These are phyloP conservation scores for Cyrtodaria siliqua DNA, from an alignment of 2,888 invertebrate species.

Conservation along the genomic window DNA sequence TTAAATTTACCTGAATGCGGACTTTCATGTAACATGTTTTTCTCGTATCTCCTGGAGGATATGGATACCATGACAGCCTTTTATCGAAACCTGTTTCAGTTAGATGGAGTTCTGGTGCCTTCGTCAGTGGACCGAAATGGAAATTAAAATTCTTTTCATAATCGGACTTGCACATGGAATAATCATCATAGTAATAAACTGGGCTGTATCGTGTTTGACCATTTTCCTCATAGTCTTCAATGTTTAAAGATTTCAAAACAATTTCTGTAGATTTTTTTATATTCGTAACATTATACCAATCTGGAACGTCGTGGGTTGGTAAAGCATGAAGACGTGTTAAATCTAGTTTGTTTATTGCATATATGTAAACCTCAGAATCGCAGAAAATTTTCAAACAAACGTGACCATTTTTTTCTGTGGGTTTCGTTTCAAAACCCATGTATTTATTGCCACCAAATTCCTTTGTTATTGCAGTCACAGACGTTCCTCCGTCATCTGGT, in stretches of 20 bases:
- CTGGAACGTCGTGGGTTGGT: conserved; percentile 8
- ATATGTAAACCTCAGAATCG: conserved; percentile 9
- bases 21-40: conserved; percentile 11
- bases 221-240: too few relatives aligned
- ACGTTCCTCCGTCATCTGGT: not conserved
- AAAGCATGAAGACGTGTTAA: not conserved
- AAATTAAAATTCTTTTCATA: conserved; percentile 8
- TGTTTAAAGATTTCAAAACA: conserved; percentile 3
- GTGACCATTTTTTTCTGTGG: conserved; percentile 6
- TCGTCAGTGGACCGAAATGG: not conserved
- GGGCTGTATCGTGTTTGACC: conserved; percentile 6
- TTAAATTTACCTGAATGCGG: conserved; percentile 2
- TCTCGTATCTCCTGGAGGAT: conserved; percentile 7
- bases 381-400: conserved; percentile 20
- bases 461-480: conserved; percentile 8
- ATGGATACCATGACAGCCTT: conserved; percentile 15
- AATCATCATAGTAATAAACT: conserved; percentile 12
- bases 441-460: not conserved
- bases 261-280: conserved; percentile 10
- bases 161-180: not conserved
- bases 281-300: not conserved
- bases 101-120: not conserved
- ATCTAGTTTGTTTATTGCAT: conserved; percentile 7
- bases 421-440: conserved; percentile 6
- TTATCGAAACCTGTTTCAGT: conserved; percentile 15